phyloP scores from a whole-genome alignment of 2,888 invertebrate genomes.

The Epinotia bilunana region DNA sequence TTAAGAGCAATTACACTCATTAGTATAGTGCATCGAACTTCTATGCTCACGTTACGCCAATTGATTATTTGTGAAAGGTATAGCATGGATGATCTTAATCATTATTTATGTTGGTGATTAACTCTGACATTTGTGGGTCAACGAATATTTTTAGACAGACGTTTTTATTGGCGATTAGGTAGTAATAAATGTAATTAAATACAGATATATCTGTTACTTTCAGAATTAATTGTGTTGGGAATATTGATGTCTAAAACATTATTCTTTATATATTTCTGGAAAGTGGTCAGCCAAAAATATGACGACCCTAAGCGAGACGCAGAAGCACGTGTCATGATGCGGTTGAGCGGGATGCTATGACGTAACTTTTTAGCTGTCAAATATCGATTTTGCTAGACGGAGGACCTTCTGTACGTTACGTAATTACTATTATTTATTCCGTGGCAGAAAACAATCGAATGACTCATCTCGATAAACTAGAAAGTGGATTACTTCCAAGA shows the following conservation, averaged over 20 bases:
- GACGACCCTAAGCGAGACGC: too few species aligned
- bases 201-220: neutral
- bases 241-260: too few species aligned
- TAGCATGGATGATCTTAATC: slow-evolving; percentile 8
- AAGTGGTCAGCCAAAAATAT: too few species aligned
- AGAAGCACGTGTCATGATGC: too few species aligned
- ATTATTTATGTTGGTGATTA: slow-evolving; percentile 19
- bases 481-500: slow-evolving; percentile 11
- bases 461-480: slow-evolving; percentile 1
- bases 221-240: too few species aligned
- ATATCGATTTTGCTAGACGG: too few species aligned
- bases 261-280: too few species aligned
- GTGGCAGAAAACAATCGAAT: neutral
- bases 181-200: neutral
- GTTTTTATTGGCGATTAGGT: neutral
- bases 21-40: slow-evolving; percentile 2
- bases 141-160: neutral
- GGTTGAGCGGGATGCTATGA: too few species aligned
- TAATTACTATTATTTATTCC: neutral
- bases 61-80: slow-evolving; percentile 31
- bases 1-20: slow-evolving; percentile 17
- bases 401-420: too few species aligned
- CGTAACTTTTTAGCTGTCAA: too few species aligned
- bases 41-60: slow-evolving; percentile 5
- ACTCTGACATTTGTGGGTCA: slow-evolving; percentile 9